Conservation (phyloP, 92 coral and sea anemone genomes). For the Meandrina meandrites region DNA sequence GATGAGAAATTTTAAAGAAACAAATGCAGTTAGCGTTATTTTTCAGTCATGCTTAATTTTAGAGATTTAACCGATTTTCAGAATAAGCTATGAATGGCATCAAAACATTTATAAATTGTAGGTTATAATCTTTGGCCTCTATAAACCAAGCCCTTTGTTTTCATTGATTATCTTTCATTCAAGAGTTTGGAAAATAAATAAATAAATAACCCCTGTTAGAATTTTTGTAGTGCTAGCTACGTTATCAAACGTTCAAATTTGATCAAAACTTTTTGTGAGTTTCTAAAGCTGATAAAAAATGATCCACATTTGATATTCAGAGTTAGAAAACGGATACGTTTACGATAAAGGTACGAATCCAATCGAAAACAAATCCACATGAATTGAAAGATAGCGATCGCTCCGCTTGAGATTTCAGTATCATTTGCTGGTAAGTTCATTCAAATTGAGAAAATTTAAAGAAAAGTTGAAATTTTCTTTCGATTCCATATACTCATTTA, state of each 20-base stretch:
- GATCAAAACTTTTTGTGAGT: neutral
- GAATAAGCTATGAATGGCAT: neutral
- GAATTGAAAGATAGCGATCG: neutral
- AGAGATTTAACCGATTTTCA: neutral
- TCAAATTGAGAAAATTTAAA: neutral
- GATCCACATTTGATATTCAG: neutral
- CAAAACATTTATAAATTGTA: too few species aligned
- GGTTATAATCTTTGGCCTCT: neutral
- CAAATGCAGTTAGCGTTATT: too few species aligned
- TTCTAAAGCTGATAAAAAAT: neutral
- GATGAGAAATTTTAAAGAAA: neutral
- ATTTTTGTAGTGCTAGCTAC: neutral
- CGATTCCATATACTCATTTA: neutral
- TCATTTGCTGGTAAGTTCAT: neutral
- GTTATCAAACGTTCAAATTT: neutral
- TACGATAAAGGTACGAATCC: neutral
- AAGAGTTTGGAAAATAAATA: neutral
- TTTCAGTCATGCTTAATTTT: neutral
- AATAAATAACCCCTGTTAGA: neutral
- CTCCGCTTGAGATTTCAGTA: neutral
- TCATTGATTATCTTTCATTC: neutral
- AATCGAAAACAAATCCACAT: neutral
- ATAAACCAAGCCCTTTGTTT: neutral
- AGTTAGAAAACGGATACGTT: neutral
- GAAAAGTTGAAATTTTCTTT: neutral